phyloP scores from a whole-genome alignment of 2,888 invertebrate species.

The Anorthoa munda region DNA sequence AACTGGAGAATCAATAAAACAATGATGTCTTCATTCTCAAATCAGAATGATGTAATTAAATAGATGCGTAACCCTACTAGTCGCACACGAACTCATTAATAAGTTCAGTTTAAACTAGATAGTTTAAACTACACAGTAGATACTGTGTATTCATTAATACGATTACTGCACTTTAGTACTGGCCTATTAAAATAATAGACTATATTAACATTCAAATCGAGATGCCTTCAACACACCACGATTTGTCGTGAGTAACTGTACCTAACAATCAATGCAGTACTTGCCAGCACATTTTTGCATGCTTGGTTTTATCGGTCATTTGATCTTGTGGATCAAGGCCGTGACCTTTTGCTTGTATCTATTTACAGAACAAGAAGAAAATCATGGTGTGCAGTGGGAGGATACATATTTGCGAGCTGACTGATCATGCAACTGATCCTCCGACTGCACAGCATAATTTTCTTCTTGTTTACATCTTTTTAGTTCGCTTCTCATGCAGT shows the following conservation, averaged over 20 bases:
- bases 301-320: background rate
- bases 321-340: constrained; percentile 8
- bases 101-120: background rate
- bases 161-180: background rate
- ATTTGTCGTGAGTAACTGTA: background rate
- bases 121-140: too few relatives aligned
- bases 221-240: background rate
- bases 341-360: background rate
- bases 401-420: too few relatives aligned
- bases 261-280: background rate
- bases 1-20: background rate
- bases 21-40: background rate
- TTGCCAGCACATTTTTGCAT: background rate
- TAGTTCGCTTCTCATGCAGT: too few relatives aligned
- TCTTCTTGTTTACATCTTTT: too few relatives aligned
- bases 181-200: background rate
- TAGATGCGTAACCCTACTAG: background rate
- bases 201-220: background rate
- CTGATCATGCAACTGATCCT: too few relatives aligned
- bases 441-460: too few relatives aligned
- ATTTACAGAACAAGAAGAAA: too few relatives aligned
- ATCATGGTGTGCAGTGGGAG: too few relatives aligned
- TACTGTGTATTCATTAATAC: constrained; percentile 3
- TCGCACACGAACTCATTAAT: background rate
- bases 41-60: background rate